Evolutionary conservation across 2,113 vertebrate genomes (phyloP).

Genomic region (Phrynosoma blainvillii): DNA sequence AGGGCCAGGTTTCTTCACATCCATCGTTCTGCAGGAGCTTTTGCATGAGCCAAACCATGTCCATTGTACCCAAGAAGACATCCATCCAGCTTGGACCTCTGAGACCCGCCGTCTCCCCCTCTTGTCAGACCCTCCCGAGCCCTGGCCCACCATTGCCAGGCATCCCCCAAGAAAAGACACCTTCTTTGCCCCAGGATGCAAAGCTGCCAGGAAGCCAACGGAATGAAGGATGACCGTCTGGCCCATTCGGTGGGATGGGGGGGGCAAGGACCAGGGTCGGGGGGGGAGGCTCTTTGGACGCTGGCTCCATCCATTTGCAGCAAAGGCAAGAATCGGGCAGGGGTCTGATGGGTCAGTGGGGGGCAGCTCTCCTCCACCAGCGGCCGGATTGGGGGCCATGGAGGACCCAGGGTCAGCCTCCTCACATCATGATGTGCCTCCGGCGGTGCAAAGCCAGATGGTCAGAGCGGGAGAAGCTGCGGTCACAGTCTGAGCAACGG

Average conservation of each 20-base stretch:
- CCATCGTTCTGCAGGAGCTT: not conserved
- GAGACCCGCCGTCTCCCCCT: no score
- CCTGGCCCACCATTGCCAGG: no score
- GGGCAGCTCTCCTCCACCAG: not conserved
- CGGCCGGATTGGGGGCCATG: not conserved
- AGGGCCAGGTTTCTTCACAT: not conserved
- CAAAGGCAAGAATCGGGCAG: conserved; percentile 44
- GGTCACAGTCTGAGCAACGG: conserved; percentile 94
- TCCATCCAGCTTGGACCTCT: not conserved
- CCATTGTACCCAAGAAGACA: not conserved
- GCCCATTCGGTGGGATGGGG: not conserved
- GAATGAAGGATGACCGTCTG: no score
- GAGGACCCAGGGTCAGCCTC: not conserved
- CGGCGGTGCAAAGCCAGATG: conserved; percentile 94
- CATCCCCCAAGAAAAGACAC: not conserved
- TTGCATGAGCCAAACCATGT: no score
- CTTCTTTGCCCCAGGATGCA: not conserved
- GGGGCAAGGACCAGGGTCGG: not conserved
- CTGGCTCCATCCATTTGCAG: not conserved
- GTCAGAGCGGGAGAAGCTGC: conserved; percentile 96
- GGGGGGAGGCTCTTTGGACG: not conserved
- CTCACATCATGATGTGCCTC: conserved; percentile 96
- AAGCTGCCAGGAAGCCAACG: not conserved
- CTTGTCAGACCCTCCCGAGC: no score
- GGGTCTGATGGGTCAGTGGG: conserved; percentile 28